phyloP scores from a whole-genome alignment of 2,797 vertebrate species.

The Thripadectes ignobilis region DNA sequence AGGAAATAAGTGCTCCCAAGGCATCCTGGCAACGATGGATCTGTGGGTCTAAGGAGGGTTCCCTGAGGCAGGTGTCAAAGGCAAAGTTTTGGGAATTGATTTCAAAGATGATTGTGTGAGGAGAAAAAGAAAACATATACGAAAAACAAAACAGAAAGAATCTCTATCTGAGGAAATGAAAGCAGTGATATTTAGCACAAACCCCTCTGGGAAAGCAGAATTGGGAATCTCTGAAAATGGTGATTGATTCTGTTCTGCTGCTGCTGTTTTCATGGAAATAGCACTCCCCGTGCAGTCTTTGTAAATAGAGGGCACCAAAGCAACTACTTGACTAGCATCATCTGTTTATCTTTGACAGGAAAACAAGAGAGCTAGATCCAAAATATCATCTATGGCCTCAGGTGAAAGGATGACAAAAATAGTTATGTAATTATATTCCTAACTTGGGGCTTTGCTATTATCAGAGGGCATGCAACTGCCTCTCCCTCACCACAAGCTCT shows the following conservation, averaged over 20 bases:
- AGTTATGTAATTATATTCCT: not conserved
- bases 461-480: not conserved
- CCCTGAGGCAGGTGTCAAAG: not conserved
- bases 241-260: not conserved
- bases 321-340: not conserved
- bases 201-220: not conserved
- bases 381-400: not conserved
- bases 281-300: not conserved
- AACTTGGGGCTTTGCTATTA: not conserved
- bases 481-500: not conserved
- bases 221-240: not conserved
- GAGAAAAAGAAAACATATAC: not conserved
- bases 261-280: not conserved
- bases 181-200: not conserved
- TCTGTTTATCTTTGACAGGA: not conserved
- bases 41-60: not conserved
- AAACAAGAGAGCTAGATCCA: not conserved
- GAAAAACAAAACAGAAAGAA: not conserved
- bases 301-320: not conserved
- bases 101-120: not conserved
- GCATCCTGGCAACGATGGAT: not conserved
- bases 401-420: constrained; percentile 11
- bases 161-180: not conserved
- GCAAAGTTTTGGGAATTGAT: not conserved
- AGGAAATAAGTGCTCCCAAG: not conserved